These are phyloP conservation scores for Ptilorrhoa leucosticta DNA, from an alignment of 2,113 vertebrate species.

Conservation along the genomic window DNA sequence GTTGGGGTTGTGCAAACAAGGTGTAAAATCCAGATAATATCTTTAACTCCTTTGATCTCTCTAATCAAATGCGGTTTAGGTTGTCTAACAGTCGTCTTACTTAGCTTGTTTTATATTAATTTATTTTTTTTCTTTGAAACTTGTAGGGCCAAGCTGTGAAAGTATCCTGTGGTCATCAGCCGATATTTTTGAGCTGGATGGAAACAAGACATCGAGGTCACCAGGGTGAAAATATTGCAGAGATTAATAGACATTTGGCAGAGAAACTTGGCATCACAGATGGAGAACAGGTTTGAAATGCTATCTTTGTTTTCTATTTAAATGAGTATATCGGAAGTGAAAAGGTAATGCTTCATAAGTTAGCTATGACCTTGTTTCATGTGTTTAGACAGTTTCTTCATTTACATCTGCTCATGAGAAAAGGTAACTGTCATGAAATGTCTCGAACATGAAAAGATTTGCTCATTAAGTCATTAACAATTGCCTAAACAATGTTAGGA, in stretches of 20 bases:
- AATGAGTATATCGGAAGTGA: neutral
- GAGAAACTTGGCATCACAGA: slow-evolving; percentile 86
- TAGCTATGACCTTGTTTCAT: neutral
- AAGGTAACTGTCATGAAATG: neutral
- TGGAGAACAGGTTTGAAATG: slow-evolving; percentile 83
- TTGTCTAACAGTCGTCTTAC: neutral
- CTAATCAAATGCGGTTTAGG: neutral
- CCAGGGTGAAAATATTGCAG: slow-evolving; percentile 74
- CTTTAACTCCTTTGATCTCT: neutral
- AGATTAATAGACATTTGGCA: slow-evolving; percentile 86
- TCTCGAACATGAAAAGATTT: neutral
- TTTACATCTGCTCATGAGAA: neutral
- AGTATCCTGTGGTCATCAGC: slow-evolving; percentile 73
- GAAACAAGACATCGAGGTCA: slow-evolving; percentile 69
- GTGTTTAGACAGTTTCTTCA: neutral
- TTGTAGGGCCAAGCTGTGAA: slow-evolving; percentile 88
- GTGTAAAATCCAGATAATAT: neutral
- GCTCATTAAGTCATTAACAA: neutral
- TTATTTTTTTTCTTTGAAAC: neutral
- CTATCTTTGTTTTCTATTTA: neutral
- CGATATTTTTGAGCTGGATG: slow-evolving; percentile 89
- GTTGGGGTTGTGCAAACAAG: neutral
- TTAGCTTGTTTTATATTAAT: neutral
- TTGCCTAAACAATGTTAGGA: neutral
- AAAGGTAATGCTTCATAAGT: neutral